A percentile compares a stretch with the other conserved stretches of the same genome.
Evolutionary conservation across 2,797 vertebrate genomes (phyloP).

Genomic region (Semotilus atromaculatus): DNA sequence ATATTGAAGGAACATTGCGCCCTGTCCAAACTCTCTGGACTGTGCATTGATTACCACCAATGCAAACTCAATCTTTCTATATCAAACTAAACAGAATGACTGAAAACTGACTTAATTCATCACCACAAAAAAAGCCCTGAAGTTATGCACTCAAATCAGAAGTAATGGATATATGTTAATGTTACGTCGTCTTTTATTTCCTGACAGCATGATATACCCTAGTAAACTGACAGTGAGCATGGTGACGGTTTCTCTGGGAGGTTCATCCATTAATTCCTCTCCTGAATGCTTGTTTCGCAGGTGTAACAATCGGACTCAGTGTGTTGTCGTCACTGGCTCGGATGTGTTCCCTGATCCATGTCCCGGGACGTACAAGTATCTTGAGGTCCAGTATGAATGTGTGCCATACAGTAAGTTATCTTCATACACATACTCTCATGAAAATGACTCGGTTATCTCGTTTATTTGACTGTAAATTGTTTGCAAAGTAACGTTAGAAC

Average conservation of each 20-base stretch:
- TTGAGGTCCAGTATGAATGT: constrained; percentile 99
- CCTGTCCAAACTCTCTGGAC: neutral
- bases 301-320: constrained; percentile 99
- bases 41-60: neutral
- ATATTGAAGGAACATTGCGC: neutral
- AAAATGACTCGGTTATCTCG: neutral
- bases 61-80: neutral
- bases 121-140: neutral
- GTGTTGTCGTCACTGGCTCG: constrained; percentile 98
- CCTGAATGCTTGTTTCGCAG: constrained; percentile 76
- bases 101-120: neutral
- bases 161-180: neutral
- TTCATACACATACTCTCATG: neutral
- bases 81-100: neutral
- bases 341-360: constrained; percentile 99
- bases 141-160: neutral
- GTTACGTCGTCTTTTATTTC: neutral
- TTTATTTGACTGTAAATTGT: neutral
- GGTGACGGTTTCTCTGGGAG: neutral
- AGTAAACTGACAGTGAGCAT: neutral
- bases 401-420: constrained; percentile 99
- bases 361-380: constrained; percentile 99
- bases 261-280: constrained; percentile 66
- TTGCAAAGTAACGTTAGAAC: neutral
- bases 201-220: neutral